A percentile compares a stretch with the other conserved stretches of the same genome.
These are phyloP conservation scores for Scomber colias DNA, from an alignment of 2,113 vertebrate species.

Conservation along the genomic window DNA sequence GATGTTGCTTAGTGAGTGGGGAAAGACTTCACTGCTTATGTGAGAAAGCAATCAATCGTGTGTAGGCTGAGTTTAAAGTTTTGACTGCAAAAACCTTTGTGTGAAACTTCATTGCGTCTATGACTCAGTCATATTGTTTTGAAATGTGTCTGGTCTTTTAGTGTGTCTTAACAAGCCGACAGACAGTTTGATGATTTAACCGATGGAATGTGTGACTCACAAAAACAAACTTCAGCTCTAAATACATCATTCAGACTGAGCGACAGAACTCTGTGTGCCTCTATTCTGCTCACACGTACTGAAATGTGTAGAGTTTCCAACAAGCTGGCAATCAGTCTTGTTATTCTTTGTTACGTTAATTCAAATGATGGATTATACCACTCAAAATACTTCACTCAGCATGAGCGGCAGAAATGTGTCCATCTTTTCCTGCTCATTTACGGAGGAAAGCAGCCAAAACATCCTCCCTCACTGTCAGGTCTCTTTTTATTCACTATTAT, in stretches of 20 bases:
- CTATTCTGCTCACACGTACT: not conserved
- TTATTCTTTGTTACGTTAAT: slow-evolving; percentile 28
- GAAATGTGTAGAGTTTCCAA: not conserved
- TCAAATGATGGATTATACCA: slow-evolving; percentile 41
- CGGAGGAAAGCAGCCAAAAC: slow-evolving; percentile 1
- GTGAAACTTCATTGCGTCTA: not conserved
- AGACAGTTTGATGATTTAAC: slow-evolving; percentile 33
- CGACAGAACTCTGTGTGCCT: not conserved
- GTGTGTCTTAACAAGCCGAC: slow-evolving; percentile 7
- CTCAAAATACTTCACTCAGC: slow-evolving; percentile 32
- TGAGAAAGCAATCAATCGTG: not conserved
- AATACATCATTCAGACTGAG: slow-evolving; percentile 11
- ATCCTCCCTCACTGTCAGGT: not conserved
- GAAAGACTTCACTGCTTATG: slow-evolving; percentile 21
- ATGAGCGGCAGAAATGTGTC: slow-evolving; percentile 13
- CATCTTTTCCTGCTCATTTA: not conserved
- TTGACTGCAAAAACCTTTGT: too few species aligned
- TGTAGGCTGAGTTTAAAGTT: not conserved
- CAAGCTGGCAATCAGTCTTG: not conserved
- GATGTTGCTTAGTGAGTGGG: not conserved
- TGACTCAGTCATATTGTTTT: slow-evolving; percentile 8
- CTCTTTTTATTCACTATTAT: slow-evolving; percentile 6
- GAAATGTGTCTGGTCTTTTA: slow-evolving; percentile 9
- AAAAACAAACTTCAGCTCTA: not conserved
- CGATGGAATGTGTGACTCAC: slow-evolving; percentile 3